Conservation (phyloP, 2,113 vertebrate species). For the Ageneiosus marmoratus region DNA sequence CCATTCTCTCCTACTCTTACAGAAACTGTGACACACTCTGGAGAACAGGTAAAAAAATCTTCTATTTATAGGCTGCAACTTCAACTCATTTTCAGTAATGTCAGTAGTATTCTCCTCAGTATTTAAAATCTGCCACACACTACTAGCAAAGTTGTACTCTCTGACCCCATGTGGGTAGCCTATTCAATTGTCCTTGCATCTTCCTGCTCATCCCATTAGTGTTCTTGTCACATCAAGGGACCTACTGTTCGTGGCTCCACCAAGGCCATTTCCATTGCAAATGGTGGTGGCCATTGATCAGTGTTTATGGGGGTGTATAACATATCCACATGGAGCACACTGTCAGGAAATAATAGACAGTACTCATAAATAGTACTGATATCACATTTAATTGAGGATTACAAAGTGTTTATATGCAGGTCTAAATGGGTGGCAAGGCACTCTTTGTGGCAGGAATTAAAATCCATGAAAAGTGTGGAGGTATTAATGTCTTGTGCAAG, state of each 20-base stretch:
- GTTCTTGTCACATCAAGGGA: background rate
- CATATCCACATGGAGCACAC: background rate
- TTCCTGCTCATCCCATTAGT: background rate
- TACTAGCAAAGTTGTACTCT: background rate
- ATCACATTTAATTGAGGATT: background rate
- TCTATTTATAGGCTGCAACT: background rate
- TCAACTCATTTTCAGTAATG: background rate
- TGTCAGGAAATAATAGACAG: background rate
- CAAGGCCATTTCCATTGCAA: background rate
- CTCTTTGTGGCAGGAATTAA: too few relatives aligned
- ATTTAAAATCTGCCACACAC: background rate
- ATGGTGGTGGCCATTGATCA: background rate
- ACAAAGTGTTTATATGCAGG: too few relatives aligned
- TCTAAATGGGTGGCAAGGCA: too few relatives aligned
- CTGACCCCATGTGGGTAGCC: background rate
- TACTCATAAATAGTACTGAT: background rate
- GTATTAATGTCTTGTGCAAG: too few relatives aligned
- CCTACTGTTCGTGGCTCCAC: too few relatives aligned
- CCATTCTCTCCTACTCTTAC: background rate
- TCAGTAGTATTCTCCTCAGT: background rate
- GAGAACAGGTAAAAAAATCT: constrained; percentile 33
- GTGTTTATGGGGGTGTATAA: background rate
- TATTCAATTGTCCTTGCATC: background rate
- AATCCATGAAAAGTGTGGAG: too few relatives aligned
- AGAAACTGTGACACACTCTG: background rate